Conservation (phyloP, 2,888 invertebrate species). For the Cheiracanthium punctorium region DNA sequence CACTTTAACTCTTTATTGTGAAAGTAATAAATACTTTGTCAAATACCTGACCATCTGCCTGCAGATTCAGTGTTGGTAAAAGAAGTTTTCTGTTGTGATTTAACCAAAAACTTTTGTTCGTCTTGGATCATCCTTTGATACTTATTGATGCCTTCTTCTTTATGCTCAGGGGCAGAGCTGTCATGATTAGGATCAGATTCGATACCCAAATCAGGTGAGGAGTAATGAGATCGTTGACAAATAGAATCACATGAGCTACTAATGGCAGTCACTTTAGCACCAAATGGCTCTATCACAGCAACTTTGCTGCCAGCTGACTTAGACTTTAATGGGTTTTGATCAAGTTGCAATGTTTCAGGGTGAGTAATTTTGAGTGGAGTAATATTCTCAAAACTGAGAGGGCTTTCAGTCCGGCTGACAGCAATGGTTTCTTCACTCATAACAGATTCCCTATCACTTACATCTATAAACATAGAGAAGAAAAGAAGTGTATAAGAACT, state of each 20-base stretch:
- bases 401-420: slow-evolving; percentile 55
- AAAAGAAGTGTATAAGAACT: no score
- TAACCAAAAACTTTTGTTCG: background rate
- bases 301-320: background rate
- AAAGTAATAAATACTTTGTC: no score
- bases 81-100: background rate
- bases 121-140: background rate
- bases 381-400: slow-evolving; percentile 44
- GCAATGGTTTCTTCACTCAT: slow-evolving; percentile 56
- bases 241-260: slow-evolving; percentile 46
- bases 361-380: background rate
- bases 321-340: background rate
- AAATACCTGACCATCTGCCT: background rate
- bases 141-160: background rate
- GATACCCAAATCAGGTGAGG: slow-evolving; percentile 72
- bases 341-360: background rate
- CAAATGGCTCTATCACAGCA: background rate
- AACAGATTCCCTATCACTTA: slow-evolving; percentile 51
- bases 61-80: background rate
- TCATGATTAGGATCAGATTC: slow-evolving; percentile 70
- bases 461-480: slow-evolving; percentile 23
- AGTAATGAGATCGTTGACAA: slow-evolving; percentile 60
- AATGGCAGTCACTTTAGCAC: background rate
- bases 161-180: slow-evolving; percentile 65
- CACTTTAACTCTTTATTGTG: no score